Conservation (phyloP, 2,888 invertebrate species). For the Melanchra persicariae region DNA sequence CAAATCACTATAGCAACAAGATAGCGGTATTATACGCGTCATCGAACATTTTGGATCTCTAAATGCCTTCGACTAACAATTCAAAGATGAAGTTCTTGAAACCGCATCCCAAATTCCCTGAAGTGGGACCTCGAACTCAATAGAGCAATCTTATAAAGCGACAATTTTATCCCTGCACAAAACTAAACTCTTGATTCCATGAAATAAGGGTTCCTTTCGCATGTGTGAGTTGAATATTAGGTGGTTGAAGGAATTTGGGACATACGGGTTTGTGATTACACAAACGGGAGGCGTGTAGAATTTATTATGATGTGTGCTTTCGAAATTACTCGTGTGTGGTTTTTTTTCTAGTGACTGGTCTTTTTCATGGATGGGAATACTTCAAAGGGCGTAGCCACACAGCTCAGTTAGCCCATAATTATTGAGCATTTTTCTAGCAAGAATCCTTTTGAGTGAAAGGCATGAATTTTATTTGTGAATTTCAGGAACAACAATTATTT, state of each 20-base stretch:
- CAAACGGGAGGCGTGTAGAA: slow-evolving; percentile 36
- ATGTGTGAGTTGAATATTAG: slow-evolving; percentile 14
- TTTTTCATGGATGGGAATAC: slow-evolving; percentile 1
- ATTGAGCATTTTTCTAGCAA: no score
- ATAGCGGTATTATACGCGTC: slow-evolving; percentile 21
- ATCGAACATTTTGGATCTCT: slow-evolving; percentile 45
- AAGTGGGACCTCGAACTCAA: slow-evolving; percentile 72
- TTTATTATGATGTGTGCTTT: slow-evolving; percentile 44
- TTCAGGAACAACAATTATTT: no score
- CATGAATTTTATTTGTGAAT: no score
- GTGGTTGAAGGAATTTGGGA: slow-evolving; percentile 43
- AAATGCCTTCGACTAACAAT: slow-evolving; percentile 62
- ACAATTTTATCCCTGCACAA: slow-evolving; percentile 54
- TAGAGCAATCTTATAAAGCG: slow-evolving; percentile 70
- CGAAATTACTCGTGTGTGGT: slow-evolving; percentile 26
- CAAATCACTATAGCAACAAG: slow-evolving; percentile 27
- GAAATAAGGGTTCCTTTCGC: slow-evolving; percentile 41
- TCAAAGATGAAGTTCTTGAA: slow-evolving; percentile 65
- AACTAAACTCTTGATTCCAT: slow-evolving; percentile 11
- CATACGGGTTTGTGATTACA: slow-evolving; percentile 58
- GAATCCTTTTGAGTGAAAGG: no score
- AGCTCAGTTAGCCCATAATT: no score
- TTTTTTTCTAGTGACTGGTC: slow-evolving; percentile 19
- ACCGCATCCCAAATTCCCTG: slow-evolving; percentile 71
- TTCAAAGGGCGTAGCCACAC: not conserved